Percentiles rank a stretch among this genome's conserved stretches.
phyloP scores from a whole-genome alignment of 2,113 vertebrate species.

The Urocynchramus pylzowi region DNA sequence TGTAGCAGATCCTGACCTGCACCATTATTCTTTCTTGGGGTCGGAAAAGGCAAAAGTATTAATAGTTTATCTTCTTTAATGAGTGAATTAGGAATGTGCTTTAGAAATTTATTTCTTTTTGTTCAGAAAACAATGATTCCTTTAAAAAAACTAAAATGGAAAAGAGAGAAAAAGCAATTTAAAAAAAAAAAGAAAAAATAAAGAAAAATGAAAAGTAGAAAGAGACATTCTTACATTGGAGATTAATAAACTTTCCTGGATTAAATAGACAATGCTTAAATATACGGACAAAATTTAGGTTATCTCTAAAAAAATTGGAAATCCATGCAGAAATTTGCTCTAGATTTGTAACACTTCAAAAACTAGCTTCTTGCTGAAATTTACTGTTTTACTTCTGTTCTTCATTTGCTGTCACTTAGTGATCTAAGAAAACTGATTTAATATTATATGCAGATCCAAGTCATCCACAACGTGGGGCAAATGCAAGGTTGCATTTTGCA shows the following conservation, averaged over 20 bases:
- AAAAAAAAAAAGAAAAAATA: fast-evolving
- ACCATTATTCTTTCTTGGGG: neutral
- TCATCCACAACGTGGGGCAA: neutral
- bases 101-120: neutral
- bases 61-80: neutral
- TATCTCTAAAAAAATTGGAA: neutral
- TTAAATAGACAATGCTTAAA: neutral
- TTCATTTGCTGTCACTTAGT: neutral
- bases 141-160: neutral
- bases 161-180: too few relatives aligned
- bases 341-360: neutral
- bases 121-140: neutral
- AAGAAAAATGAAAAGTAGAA: neutral
- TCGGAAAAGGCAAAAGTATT: neutral
- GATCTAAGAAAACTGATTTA: neutral
- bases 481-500: neutral
- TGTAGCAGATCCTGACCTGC: neutral
- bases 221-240: neutral
- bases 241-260: neutral
- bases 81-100: neutral
- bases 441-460: neutral
- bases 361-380: neutral
- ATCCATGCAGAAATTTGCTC: neutral
- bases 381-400: neutral
- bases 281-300: neutral